Evolutionary conservation across 2,888 invertebrate genomes (phyloP).

Genomic region (Tenthredo mesomela): DNA sequence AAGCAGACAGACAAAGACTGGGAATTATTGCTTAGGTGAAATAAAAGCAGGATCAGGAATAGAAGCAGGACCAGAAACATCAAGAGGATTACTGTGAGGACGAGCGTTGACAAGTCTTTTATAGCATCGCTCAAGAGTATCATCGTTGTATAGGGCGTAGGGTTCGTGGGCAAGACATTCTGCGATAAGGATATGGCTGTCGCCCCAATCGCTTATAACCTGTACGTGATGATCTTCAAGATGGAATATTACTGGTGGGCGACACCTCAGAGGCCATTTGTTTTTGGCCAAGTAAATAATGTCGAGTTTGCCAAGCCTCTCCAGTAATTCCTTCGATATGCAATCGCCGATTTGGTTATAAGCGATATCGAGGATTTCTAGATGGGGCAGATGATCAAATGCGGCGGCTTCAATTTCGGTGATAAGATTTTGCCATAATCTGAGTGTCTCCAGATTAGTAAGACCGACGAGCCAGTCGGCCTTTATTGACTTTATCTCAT

Average conservation of each 20-base stretch:
- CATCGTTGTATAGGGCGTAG: constrained; percentile 53
- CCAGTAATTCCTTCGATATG: constrained; percentile 34
- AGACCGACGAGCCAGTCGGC: constrained; percentile 57
- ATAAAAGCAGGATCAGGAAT: not conserved
- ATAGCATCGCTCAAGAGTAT: constrained; percentile 54
- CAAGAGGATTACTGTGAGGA: not conserved
- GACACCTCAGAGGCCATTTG: constrained; percentile 59
- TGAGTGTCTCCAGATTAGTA: constrained; percentile 49
- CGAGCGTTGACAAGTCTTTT: not conserved
- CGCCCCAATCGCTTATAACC: constrained; percentile 57
- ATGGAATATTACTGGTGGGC: constrained; percentile 57
- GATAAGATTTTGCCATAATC: constrained; percentile 57
- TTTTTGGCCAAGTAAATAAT: constrained; percentile 56
- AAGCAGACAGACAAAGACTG: not conserved
- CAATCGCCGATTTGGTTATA: constrained; percentile 55
- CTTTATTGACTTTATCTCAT: constrained; percentile 55
- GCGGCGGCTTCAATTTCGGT: constrained; percentile 52
- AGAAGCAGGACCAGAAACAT: not conserved
- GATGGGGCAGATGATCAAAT: constrained; percentile 54
- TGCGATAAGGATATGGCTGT: constrained; percentile 57
- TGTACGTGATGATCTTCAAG: constrained; percentile 55
- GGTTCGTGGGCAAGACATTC: constrained; percentile 60
- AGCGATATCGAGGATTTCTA: constrained; percentile 56
- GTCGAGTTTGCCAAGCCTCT: constrained; percentile 54
- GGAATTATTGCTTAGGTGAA: not conserved